phyloP scores from a whole-genome alignment of 1,140 invertebrate species.

The Euwallacea similis region DNA sequence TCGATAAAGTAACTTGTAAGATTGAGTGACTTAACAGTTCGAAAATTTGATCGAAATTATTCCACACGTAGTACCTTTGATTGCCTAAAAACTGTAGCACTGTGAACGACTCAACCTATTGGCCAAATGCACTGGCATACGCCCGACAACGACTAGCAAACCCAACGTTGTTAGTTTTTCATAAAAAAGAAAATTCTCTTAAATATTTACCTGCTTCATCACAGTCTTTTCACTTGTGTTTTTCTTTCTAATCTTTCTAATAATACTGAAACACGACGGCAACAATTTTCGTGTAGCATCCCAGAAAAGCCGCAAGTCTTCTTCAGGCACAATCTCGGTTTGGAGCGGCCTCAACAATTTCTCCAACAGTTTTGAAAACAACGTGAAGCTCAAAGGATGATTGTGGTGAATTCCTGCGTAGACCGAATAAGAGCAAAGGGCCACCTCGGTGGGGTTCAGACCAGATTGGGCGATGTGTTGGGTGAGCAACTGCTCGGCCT shows the following conservation, averaged over 20 bases:
- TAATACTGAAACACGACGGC: constrained; percentile 72
- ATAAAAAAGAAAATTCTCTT: not conserved
- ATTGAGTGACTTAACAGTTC: no score
- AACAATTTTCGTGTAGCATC: constrained; percentile 72
- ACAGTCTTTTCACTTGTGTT: constrained; percentile 67
- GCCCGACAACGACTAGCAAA: not conserved
- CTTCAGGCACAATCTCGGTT: constrained; percentile 63
- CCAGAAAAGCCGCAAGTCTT: constrained; percentile 79
- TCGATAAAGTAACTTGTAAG: no score
- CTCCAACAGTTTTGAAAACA: constrained; percentile 70
- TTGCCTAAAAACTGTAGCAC: no score
- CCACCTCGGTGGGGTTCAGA: constrained; percentile 66
- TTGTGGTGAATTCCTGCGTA: constrained; percentile 73
- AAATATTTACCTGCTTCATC: constrained; percentile 58
- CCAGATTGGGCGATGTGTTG: constrained; percentile 93
- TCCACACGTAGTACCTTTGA: no score
- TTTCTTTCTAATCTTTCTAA: constrained; percentile 74
- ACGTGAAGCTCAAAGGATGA: constrained; percentile 72
- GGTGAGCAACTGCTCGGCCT: constrained; percentile 80
- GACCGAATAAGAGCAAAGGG: constrained; percentile 74
- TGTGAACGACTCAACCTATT: no score
- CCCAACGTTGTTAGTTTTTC: no score
- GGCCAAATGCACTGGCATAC: no score
- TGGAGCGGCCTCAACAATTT: constrained; percentile 68
- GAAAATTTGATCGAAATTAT: no score